Percentiles rank a stretch among this genome's conserved stretches.
phyloP scores from a whole-genome alignment of 1,140 invertebrate genomes.

The Drosophila sp. region DNA sequence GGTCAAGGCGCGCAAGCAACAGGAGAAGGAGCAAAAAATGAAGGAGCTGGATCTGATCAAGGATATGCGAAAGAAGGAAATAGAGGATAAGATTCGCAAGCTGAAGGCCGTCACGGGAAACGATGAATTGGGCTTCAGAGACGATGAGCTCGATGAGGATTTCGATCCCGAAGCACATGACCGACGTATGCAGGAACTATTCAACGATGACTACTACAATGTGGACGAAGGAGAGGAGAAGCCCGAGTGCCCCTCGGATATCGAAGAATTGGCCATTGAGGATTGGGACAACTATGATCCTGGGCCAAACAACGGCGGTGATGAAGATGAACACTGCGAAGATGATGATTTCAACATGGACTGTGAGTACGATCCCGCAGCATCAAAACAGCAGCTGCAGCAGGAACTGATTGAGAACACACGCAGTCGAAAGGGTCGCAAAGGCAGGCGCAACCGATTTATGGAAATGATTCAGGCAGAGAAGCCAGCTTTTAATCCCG shows the following conservation, averaged over 20 bases:
- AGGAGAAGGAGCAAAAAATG: constrained; percentile 92
- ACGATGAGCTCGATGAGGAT: constrained; percentile 92
- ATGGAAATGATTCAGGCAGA: constrained; percentile 88
- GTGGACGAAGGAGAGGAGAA: constrained; percentile 89
- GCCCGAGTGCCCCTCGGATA: constrained; percentile 91
- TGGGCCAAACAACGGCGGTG: constrained; percentile 57
- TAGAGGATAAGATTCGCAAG: constrained; percentile 94
- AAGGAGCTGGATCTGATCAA: constrained; percentile 95
- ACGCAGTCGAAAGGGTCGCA: constrained; percentile 87
- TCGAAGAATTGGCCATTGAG: constrained; percentile 90
- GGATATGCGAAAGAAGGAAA: constrained; percentile 95
- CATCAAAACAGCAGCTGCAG: constrained; percentile 85
- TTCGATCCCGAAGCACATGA: constrained; percentile 97
- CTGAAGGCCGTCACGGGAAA: constrained; percentile 96
- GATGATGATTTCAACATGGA: constrained; percentile 95
- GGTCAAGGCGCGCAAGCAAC: constrained; percentile 90
- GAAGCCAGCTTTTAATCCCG: constrained; percentile 94
- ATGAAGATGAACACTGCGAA: constrained; percentile 87
- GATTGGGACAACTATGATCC: constrained; percentile 91
- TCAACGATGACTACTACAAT: constrained; percentile 94
- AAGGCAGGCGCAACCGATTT: constrained; percentile 88
- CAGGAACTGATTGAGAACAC: constrained; percentile 87
- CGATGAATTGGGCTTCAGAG: constrained; percentile 87
- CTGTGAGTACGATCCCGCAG: constrained; percentile 91
- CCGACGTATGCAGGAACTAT: constrained; percentile 93